phyloP scores from a whole-genome alignment of 2,113 vertebrate species.

The Neodontobutis hainanensis region DNA sequence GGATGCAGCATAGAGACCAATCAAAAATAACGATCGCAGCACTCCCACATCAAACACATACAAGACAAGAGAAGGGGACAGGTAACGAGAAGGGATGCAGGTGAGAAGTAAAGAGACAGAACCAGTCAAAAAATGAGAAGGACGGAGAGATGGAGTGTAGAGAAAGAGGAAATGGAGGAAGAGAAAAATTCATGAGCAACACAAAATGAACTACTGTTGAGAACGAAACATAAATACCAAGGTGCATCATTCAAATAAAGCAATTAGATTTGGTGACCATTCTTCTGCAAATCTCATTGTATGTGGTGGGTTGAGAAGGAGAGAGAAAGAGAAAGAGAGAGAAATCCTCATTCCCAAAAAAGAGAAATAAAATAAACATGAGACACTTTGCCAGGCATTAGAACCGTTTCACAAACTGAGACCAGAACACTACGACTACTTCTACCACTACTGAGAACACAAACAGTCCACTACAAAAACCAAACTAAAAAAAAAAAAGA shows the following conservation, averaged over 20 bases:
- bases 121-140: slow-evolving; percentile 66
- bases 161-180: slow-evolving; percentile 46
- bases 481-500: slow-evolving; percentile 53
- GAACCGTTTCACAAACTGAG: slow-evolving; percentile 76
- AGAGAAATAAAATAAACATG: slow-evolving; percentile 73
- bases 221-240: slow-evolving; percentile 70
- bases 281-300: slow-evolving; percentile 74
- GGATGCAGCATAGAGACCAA: slow-evolving; percentile 81
- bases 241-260: slow-evolving; percentile 82
- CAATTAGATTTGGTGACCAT: slow-evolving; percentile 80
- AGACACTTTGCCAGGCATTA: slow-evolving; percentile 78
- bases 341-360: slow-evolving; percentile 76
- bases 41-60: slow-evolving; percentile 77
- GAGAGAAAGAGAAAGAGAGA: slow-evolving; percentile 42
- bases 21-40: slow-evolving; percentile 73
- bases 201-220: slow-evolving; percentile 55
- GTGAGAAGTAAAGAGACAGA: slow-evolving; percentile 69
- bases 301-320: slow-evolving; percentile 66
- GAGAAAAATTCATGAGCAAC: slow-evolving; percentile 67
- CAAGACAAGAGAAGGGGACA: slow-evolving; percentile 65
- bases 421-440: slow-evolving; percentile 72
- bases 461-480: slow-evolving; percentile 72
- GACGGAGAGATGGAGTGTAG: slow-evolving; percentile 58
- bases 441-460: slow-evolving; percentile 68
- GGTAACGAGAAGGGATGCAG: slow-evolving; percentile 68